Conservation (phyloP, 2,888 invertebrate genomes). For the Crematogaster levior region DNA sequence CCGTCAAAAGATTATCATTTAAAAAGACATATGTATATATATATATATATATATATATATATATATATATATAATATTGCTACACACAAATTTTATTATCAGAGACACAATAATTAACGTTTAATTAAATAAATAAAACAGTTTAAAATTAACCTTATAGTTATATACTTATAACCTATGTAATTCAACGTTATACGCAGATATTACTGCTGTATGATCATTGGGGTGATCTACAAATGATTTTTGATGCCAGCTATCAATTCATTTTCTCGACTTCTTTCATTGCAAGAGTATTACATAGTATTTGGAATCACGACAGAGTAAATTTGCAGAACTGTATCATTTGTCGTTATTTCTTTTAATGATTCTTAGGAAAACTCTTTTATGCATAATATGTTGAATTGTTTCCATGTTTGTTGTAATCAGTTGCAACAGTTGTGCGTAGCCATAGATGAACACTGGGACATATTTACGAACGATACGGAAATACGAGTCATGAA, state of each 20-base stretch:
- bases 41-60: no score
- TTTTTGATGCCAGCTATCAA: slow-evolving; percentile 19
- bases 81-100: no score
- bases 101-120: no score
- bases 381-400: background rate
- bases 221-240: background rate
- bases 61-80: no score
- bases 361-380: no score
- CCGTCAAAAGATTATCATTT: no score
- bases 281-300: background rate
- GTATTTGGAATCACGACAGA: background rate
- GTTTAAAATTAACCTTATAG: no score
- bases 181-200: no score
- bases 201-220: background rate
- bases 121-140: no score
- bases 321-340: background rate
- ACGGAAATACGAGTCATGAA: background rate
- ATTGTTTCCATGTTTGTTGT: background rate
- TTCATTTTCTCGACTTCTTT: background rate
- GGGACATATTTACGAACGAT: background rate
- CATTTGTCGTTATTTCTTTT: background rate
- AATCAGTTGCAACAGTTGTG: background rate
- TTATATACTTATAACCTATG: no score
- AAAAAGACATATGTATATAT: no score
- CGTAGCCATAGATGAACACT: background rate